phyloP scores from a whole-genome alignment of 1,140 invertebrate species.

The Diachasmimorpha longicaudata region DNA sequence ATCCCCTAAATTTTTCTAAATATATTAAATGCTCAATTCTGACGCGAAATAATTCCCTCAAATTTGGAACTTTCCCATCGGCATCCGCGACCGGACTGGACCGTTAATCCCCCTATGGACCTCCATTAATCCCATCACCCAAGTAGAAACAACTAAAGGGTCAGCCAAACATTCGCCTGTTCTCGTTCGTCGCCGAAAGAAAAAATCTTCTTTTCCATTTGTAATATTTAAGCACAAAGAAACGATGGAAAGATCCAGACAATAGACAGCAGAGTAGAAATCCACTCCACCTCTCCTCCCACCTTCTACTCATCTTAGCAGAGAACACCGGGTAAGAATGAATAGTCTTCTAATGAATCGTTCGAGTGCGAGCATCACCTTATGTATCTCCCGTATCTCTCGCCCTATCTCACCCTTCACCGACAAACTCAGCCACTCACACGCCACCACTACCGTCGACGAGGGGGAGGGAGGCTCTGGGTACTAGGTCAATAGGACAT shows the following conservation, averaged over 20 bases:
- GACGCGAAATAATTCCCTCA: too few species aligned
- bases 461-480: background rate
- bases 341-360: conserved; percentile 35
- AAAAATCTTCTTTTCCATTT: background rate
- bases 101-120: too few species aligned
- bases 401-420: background rate
- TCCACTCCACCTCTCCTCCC: conserved; percentile 11
- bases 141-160: too few species aligned
- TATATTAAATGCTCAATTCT: too few species aligned
- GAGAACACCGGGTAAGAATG: conserved; percentile 24
- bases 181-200: background rate
- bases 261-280: conserved; percentile 10
- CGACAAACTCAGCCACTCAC: background rate
- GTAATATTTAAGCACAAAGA: background rate
- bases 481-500: conserved; percentile 29
- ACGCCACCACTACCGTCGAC: background rate
- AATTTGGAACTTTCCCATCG: too few species aligned
- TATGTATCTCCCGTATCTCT: background rate
- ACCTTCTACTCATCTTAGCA: background rate
- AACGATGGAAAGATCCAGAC: conserved; percentile 3
- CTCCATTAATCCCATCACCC: too few species aligned
- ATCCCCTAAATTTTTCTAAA: too few species aligned
- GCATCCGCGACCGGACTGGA: too few species aligned
- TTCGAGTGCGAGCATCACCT: conserved; percentile 26
- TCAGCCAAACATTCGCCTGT: too few species aligned